Conservation (phyloP, 2,888 invertebrate genomes). For the Athripsodes cinereus region DNA sequence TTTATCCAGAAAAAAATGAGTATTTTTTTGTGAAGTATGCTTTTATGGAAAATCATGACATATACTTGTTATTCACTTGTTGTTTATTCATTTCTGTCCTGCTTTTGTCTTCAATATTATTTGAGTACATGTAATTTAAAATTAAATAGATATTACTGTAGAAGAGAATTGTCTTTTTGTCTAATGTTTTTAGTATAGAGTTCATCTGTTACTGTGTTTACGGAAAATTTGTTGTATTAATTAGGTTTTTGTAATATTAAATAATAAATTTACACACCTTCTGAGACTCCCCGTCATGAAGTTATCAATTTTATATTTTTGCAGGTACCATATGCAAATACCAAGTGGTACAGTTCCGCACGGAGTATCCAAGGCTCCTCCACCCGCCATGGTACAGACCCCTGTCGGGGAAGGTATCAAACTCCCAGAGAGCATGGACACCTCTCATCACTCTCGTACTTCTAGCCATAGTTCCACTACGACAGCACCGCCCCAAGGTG, state of each 20-base stretch:
- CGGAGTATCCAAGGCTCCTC: constrained; percentile 57
- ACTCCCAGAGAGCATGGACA: constrained; percentile 31
- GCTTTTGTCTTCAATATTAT: too few species aligned
- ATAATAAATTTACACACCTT: neutral
- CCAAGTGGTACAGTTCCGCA: constrained; percentile 52
- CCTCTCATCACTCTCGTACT: constrained; percentile 55
- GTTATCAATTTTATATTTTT: constrained; percentile 8
- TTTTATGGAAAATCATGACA: too few species aligned
- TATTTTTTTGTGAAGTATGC: neutral
- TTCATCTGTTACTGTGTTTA: too few species aligned
- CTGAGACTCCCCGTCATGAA: too few species aligned
- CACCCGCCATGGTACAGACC: constrained; percentile 63
- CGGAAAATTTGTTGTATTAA: too few species aligned
- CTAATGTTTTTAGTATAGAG: too few species aligned
- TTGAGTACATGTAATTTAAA: too few species aligned
- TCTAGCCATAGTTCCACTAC: constrained; percentile 49
- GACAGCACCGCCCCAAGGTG: constrained; percentile 9
- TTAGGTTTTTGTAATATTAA: neutral
- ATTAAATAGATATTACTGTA: too few species aligned
- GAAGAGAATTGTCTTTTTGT: neutral
- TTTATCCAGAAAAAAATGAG: too few species aligned
- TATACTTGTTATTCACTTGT: too few species aligned
- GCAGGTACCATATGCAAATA: constrained; percentile 75
- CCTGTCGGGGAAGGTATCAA: constrained; percentile 48
- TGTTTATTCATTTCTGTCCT: too few species aligned